Base-by-base conservation (phyloP, 2,113 vertebrate genomes). In the Neopipo cinnamomea region DNA sequence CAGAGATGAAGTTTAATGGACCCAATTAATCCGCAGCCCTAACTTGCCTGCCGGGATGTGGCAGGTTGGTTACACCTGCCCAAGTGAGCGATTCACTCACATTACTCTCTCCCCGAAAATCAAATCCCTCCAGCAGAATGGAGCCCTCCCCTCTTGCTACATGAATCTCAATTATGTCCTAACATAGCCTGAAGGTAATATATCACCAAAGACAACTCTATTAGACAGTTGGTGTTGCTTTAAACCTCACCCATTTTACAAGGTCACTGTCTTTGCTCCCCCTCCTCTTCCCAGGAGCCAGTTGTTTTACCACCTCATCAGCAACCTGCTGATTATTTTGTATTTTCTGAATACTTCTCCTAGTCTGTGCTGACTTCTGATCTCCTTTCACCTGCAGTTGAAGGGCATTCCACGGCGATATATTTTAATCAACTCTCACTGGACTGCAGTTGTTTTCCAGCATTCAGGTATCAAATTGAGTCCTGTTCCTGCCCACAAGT, bases 161-260 rank as follows among this genome's bases (percentile, higher is more conserved):
- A 50, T 83, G 82, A 88, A 83, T 92, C 94, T 96, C 90, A 66
- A 11, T 93, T 88, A 62, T 70, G 89, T 76, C 85, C 53, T 33
- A 37, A 30, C 49, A 10, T n/a, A 88, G 37, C 75, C 82, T 73
- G 88, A 56, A 92, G 85, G 67, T 78, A 37, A 85, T 88, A 2
- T 4, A 91, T 86, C 87, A 91, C 47, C 77, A 50, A 4, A 55
- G 74, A 75, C 71, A 75, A 80, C 81, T 93, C 66, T 75, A 14
- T 87, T 72, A 90, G 61, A 44, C 41, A 74, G 52, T 20, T 71
- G 91, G 2, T 35, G 42, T 65, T 72, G 63, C 84, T 68, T 49
- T 72, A 44, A 56, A 47, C 55, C 81, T 89, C 56, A 7, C 33
- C 77, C 19, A 1, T 58, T 78, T 42, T 7, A 35, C 76, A 74